Percentiles rank a stretch among this genome's conserved stretches.
phyloP scores from a whole-genome alignment of 1,140 invertebrate genomes.

The Drosophila burlai region DNA sequence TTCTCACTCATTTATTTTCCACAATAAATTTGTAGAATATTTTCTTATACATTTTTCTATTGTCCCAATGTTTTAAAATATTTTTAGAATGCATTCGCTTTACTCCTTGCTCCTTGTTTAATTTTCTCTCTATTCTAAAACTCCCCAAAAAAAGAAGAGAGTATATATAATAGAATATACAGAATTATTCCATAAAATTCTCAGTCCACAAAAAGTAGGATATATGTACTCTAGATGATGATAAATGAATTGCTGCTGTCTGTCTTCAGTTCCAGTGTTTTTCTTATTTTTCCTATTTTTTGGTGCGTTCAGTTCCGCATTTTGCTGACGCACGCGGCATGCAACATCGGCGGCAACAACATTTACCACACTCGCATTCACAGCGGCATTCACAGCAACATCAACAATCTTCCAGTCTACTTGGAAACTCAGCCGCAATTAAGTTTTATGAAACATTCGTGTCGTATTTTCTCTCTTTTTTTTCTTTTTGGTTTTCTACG shows the following conservation, averaged over 20 bases:
- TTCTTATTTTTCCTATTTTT: conserved; percentile 1
- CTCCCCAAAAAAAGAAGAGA: neutral
- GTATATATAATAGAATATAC: neutral
- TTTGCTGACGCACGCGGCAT: conserved; percentile 51
- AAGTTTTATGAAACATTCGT: conserved; percentile 58
- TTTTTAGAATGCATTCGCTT: neutral
- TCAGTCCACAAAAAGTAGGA: neutral
- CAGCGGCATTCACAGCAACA: conserved; percentile 6
- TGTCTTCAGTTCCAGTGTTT: conserved; percentile 30
- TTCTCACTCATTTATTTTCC: no score
- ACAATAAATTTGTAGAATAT: no score
- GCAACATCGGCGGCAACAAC: conserved; percentile 34
- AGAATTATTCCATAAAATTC: neutral
- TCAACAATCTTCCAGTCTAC: conserved; percentile 13
- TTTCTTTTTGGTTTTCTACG: conserved; percentile 13
- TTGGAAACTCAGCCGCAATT: conserved; percentile 41
- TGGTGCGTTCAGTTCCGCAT: conserved; percentile 35
- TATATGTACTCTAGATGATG: neutral
- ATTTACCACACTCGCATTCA: conserved; percentile 11
- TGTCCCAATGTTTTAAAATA: neutral
- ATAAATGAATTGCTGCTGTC: conserved; percentile 26
- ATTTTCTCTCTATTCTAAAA: neutral
- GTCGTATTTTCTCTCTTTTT: neutral
- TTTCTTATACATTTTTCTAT: neutral
- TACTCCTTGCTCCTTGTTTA: neutral